A percentile compares a stretch with the other conserved stretches of the same genome.
These are phyloP conservation scores for Archips xylosteana DNA, from an alignment of 2,888 invertebrate genomes.

Conservation along the genomic window DNA sequence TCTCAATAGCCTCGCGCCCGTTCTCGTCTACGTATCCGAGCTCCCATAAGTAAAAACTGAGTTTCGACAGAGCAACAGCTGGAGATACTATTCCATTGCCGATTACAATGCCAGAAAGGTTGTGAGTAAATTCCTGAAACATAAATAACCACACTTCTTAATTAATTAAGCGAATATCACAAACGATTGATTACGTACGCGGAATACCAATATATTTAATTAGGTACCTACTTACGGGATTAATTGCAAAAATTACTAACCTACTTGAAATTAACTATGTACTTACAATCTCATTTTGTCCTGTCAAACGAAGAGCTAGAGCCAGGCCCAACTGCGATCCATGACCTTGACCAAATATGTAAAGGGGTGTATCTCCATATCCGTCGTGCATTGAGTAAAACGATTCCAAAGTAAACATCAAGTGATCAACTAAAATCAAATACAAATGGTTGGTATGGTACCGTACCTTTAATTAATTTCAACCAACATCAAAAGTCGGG, in stretches of 20 bases:
- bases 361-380: conserved; percentile 89
- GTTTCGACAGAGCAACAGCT: conserved; percentile 64
- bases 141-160: neutral
- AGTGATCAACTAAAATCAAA: conserved; percentile 86
- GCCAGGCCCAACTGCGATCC: conserved; percentile 95
- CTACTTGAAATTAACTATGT: too few species aligned
- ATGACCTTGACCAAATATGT: conserved; percentile 94
- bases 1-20: conserved; percentile 86
- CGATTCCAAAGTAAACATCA: conserved; percentile 87
- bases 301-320: conserved; percentile 83
- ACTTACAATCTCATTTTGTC: conserved; percentile 16
- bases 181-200: neutral
- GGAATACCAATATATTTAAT: too few species aligned
- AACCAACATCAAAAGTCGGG: conserved; percentile 19
- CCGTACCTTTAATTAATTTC: neutral
- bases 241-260: too few species aligned
- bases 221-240: too few species aligned
- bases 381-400: conserved; percentile 88
- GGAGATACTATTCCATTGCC: conserved; percentile 96
- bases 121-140: conserved; percentile 84
- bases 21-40: conserved; percentile 88
- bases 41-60: conserved; percentile 77
- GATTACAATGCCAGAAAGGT: conserved; percentile 90
- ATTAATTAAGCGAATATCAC: neutral
- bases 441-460: neutral